Evolutionary conservation across 1,140 invertebrate species (phyloP).

Genomic region (Palaemon carinicauda): DNA sequence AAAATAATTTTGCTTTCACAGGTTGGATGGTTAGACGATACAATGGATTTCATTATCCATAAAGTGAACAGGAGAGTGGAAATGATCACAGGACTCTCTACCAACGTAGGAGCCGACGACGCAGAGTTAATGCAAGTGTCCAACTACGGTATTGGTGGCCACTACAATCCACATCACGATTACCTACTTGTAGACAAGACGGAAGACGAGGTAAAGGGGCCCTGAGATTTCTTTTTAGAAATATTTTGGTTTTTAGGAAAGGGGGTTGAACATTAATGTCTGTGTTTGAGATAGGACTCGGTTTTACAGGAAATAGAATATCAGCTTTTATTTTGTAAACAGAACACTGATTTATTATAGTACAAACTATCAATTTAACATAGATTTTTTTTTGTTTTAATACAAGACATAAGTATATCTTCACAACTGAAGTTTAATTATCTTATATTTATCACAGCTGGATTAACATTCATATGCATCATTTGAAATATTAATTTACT

Average conservation of each 20-base stretch:
- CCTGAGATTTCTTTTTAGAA: background rate
- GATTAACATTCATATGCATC: no score
- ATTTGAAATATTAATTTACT: no score
- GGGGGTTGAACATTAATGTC: no score
- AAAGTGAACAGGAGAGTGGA: constrained; percentile 65
- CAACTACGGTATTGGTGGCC: constrained; percentile 75
- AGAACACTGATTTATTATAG: no score
- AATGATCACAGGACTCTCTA: constrained; percentile 64
- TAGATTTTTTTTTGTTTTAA: no score
- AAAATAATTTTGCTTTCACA: constrained; percentile 60
- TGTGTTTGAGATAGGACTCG: no score
- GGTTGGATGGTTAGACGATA: constrained; percentile 68
- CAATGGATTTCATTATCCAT: constrained; percentile 63
- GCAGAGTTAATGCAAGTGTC: constrained; percentile 66
- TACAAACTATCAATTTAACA: no score
- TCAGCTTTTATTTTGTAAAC: no score
- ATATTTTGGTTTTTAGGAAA: background rate
- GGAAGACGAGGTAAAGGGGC: constrained; percentile 58
- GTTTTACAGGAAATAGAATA: no score
- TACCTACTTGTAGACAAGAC: constrained; percentile 65
- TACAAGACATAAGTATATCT: no score
- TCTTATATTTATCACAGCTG: no score
- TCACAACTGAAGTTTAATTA: no score
- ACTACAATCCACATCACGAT: constrained; percentile 76
- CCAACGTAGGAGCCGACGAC: constrained; percentile 60